Percentiles rank a stretch among this genome's conserved stretches.
Evolutionary conservation across 1,140 invertebrate species (phyloP).

Genomic region (Planococcus citri): DNA sequence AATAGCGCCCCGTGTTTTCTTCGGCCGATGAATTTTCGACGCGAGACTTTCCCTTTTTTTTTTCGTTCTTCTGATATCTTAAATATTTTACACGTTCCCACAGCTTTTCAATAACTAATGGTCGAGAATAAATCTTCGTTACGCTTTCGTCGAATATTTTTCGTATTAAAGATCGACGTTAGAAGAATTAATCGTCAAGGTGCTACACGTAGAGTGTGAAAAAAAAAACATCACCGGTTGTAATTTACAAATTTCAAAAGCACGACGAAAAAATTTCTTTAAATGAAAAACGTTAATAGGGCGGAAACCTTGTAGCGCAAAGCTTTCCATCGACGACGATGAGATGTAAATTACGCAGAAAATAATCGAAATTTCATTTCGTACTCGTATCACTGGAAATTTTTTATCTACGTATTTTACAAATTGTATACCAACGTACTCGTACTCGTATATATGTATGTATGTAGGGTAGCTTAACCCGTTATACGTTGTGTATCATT

Average conservation of each 20-base stretch:
- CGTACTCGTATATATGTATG: no score
- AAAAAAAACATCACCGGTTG: no score
- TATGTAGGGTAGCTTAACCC: no score
- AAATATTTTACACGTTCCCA: background rate
- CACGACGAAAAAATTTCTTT: background rate
- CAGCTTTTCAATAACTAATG: constrained; percentile 1
- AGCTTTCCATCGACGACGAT: background rate
- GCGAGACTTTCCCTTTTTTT: no score
- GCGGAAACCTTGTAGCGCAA: background rate
- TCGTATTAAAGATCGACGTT: background rate
- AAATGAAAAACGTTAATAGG: background rate
- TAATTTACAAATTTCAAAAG: background rate
- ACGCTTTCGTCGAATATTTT: background rate
- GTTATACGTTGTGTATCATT: background rate
- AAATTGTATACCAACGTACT: no score
- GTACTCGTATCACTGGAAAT: no score
- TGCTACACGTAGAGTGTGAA: no score
- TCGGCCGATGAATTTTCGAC: background rate
- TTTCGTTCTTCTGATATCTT: background rate
- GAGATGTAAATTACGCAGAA: background rate
- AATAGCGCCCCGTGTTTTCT: background rate
- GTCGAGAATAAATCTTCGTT: background rate
- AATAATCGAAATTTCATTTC: background rate
- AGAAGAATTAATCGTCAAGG: background rate
- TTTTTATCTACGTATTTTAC: no score